A percentile compares a stretch with the other conserved stretches of the same genome.
phyloP scores from a whole-genome alignment of 2,113 vertebrate species.

The Menidia beryllina region DNA sequence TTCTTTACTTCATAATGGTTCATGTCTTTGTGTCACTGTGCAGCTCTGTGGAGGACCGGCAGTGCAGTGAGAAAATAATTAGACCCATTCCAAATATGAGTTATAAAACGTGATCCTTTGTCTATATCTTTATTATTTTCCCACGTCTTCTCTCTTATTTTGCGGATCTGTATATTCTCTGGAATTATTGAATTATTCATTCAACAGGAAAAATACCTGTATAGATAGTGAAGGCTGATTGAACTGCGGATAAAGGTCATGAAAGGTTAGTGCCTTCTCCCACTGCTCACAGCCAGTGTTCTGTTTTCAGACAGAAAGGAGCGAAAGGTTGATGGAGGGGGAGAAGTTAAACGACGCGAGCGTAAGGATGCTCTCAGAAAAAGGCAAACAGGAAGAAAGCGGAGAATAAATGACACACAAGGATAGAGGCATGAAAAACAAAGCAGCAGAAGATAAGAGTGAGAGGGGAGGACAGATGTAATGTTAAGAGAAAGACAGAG shows the following conservation, averaged over 20 bases:
- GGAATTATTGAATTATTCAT: conserved; percentile 55
- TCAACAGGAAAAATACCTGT: conserved; percentile 54
- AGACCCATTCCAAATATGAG: no score
- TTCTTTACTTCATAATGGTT: no score
- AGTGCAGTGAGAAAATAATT: no score
- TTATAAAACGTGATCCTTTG: no score
- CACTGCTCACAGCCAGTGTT: conserved; percentile 58
- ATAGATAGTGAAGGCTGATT: conserved; percentile 11
- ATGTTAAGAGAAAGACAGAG: conserved; percentile 22
- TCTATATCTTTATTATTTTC: no score
- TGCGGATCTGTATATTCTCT: no score
- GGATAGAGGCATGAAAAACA: neutral
- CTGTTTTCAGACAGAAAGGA: conserved; percentile 27
- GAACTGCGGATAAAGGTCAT: conserved; percentile 68
- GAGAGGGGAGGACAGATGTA: conserved; percentile 15
- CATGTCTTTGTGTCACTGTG: no score
- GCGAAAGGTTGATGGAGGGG: neutral
- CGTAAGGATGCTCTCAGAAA: neutral
- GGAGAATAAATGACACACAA: conserved; percentile 8
- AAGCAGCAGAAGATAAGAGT: conserved; percentile 15
- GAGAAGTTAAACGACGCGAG: conserved; percentile 8
- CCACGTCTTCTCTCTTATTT: no score
- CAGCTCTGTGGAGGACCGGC: no score
- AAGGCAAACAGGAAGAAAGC: neutral
- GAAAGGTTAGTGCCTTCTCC: conserved; percentile 70